Evolutionary conservation across 2,888 invertebrate species (phyloP), one percentile per base, ranked within the genome.

Genomic region (Junonia oenone): DNA sequence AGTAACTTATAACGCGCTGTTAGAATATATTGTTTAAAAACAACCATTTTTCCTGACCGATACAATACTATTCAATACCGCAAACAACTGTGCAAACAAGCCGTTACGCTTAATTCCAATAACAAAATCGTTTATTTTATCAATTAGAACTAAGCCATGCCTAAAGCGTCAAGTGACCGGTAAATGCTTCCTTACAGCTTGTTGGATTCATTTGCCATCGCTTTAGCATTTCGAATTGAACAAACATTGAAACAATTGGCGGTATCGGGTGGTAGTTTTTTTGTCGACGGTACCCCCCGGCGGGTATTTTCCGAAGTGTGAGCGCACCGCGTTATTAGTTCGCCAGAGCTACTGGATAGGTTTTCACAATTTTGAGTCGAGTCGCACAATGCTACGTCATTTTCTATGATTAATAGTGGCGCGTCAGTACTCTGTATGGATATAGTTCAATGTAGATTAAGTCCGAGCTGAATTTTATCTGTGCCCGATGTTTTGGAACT

Each of bases 341-440:
- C 82, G 75, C 67, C 71, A 61, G 67, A 73, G 71, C 77, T 71
- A 67, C 75, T 73, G 81, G 80, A 79, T 84, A 88, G 88, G 88
- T 89, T 89, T 89, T 89, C 88, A 89, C 87, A 89, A 86, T 89
- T 89, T 89, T 88, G 85, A 84, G 77, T 78, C 66, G 72, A 75
- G 74, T 76, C 76, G 73, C 76, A 82, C 87, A 86, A 85, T 83
- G 78, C 71, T 68, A 68, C 75, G 83, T 85, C 86, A 88, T 87
- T 87, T 83, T 83, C 84, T 84, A 87, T 88, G 88, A 89, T 88
- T 88, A 87, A 88, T 89, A 80, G 84, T 67, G 74, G 69, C 75
- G 76, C 75, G 75, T 73, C 72, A 69, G 66, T 61, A 53, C 45
- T 54, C 17, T 58, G 51, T 57, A 58, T 58, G 56, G 55, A 63